phyloP scores from a whole-genome alignment of 2,113 vertebrate species.

The Leiothrix lutea region DNA sequence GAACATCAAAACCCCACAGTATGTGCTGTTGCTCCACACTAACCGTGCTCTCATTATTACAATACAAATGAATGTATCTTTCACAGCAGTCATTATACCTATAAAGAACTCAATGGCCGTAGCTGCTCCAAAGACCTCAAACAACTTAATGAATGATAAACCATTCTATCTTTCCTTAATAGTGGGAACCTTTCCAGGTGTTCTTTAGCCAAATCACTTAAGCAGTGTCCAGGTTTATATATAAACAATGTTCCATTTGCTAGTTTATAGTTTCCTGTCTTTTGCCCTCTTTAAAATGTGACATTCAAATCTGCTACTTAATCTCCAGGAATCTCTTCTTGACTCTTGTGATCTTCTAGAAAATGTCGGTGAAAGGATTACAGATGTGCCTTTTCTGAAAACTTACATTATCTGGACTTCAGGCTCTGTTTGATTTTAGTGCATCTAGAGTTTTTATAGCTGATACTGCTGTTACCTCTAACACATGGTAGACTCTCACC shows the following conservation, averaged over 20 bases:
- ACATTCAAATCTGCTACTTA: background rate
- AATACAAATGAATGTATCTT: background rate
- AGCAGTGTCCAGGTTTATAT: constrained; percentile 22
- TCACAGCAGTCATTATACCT: background rate
- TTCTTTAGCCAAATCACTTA: constrained; percentile 29
- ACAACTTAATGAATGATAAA: background rate
- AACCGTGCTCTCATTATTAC: background rate
- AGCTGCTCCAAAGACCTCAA: background rate
- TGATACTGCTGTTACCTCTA: constrained; percentile 20
- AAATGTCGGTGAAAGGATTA: background rate
- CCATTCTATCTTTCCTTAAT: background rate
- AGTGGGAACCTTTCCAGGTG: constrained; percentile 30
- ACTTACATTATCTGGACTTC: background rate
- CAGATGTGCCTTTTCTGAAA: background rate
- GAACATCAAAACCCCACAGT: background rate
- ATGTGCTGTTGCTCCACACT: background rate
- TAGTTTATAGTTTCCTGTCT: constrained; percentile 36
- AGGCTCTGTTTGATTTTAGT: constrained; percentile 6
- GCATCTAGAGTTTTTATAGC: background rate
- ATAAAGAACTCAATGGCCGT: background rate
- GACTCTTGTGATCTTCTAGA: background rate
- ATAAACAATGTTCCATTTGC: constrained; percentile 53
- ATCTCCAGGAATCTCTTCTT: background rate
- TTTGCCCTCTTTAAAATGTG: background rate
- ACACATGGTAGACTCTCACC: background rate